Conservation (phyloP, 2,113 vertebrate species). For the Thermophis baileyi region DNA sequence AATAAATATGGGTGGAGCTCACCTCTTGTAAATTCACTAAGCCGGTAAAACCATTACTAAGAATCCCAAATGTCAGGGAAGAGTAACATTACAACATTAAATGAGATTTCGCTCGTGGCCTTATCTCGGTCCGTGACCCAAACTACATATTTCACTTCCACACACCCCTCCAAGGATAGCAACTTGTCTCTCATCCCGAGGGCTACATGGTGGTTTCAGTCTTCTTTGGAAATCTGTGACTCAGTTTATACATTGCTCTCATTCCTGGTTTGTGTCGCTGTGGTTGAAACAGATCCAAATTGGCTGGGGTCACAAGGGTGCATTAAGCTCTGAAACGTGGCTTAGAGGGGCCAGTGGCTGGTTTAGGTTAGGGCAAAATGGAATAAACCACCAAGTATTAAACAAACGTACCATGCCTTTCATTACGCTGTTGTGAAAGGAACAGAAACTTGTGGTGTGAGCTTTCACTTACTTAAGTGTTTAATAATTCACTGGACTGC, state of each 20-base stretch:
- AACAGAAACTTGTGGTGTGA: not conserved
- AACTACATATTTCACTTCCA: not conserved
- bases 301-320: not conserved
- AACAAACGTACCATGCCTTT: not conserved
- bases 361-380: not conserved
- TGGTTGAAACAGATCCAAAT: not conserved
- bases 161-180: constrained; percentile 10
- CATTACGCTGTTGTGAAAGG: constrained; percentile 18
- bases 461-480: not conserved
- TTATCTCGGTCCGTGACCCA: not conserved
- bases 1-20: constrained; percentile 23
- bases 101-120: constrained; percentile 10
- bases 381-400: not conserved
- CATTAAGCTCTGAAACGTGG: not conserved
- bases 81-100: constrained; percentile 29
- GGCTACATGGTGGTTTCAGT: constrained; percentile 38
- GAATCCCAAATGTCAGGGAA: constrained; percentile 28
- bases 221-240: not conserved
- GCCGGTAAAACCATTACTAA: constrained; percentile 26
- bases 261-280: not conserved
- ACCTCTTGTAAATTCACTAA: constrained; percentile 24
- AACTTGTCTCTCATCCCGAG: constrained; percentile 30
- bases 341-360: not conserved
- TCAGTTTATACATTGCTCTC: not conserved
- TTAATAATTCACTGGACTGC: not conserved